phyloP scores from a whole-genome alignment of 2,888 invertebrate species.

The Lepeophtheirus nordmannii region DNA sequence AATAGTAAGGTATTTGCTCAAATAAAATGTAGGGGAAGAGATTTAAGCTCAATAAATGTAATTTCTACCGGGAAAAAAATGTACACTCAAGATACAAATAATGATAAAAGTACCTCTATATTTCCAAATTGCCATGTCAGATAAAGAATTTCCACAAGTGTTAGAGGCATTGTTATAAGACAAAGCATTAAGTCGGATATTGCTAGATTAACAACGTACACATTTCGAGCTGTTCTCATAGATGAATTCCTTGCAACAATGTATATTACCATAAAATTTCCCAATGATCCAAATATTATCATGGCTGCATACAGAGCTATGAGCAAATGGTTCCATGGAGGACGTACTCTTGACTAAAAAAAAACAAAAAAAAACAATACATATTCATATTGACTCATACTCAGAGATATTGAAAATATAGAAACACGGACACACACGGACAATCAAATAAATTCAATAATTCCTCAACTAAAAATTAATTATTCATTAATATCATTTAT shows the following conservation, averaged over 20 bases:
- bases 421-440: too few species aligned
- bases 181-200: slow-evolving; percentile 63
- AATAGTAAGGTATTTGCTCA: too few species aligned
- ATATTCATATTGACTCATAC: neutral
- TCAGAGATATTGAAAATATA: neutral
- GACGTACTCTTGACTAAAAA: slow-evolving; percentile 5
- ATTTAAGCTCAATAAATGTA: too few species aligned
- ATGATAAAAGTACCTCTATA: slow-evolving; percentile 34
- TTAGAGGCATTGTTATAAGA: slow-evolving; percentile 74
- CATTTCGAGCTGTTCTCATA: slow-evolving; percentile 81
- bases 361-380: neutral
- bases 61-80: too few species aligned
- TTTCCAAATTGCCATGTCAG: slow-evolving; percentile 74
- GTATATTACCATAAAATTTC: slow-evolving; percentile 66
- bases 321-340: slow-evolving; percentile 33
- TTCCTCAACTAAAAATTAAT: too few species aligned
- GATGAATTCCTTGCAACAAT: slow-evolving; percentile 63
- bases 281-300: slow-evolving; percentile 63
- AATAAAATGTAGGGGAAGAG: too few species aligned
- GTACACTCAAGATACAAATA: neutral
- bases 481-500: too few species aligned
- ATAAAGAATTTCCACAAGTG: slow-evolving; percentile 65
- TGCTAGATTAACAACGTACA: slow-evolving; percentile 80
- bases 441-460: too few species aligned
- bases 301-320: slow-evolving; percentile 55